phyloP scores from a whole-genome alignment of 2,113 vertebrate species.

The Tyrannus savana region DNA sequence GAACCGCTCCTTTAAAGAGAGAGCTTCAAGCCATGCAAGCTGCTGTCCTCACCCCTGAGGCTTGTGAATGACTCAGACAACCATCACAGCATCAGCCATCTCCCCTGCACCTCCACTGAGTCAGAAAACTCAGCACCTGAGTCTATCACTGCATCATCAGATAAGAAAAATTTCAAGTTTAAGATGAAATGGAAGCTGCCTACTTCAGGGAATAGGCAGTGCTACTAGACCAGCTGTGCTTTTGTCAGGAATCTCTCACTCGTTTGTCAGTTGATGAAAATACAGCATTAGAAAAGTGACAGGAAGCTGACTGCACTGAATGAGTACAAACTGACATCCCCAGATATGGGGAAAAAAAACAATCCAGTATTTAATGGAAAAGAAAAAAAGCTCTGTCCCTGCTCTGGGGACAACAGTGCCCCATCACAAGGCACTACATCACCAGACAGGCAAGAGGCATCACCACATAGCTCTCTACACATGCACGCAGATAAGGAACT shows the following conservation, averaged over 20 bases:
- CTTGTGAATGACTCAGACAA: neutral
- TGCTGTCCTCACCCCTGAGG: neutral
- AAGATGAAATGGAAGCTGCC: neutral
- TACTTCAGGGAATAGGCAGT: neutral
- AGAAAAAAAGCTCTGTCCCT: neutral
- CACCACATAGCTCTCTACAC: neutral
- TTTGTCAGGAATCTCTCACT: neutral
- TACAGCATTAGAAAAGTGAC: neutral
- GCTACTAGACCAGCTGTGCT: neutral
- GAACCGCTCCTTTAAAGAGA: neutral
- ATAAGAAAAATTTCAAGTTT: neutral
- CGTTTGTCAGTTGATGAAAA: neutral
- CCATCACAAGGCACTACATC: neutral
- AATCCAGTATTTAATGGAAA: neutral
- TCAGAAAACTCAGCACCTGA: neutral
- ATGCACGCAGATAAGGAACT: neutral
- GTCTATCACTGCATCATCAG: neutral
- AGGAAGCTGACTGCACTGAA: neutral
- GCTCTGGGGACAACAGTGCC: neutral
- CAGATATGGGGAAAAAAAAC: fast-evolving
- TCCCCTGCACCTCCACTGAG: neutral
- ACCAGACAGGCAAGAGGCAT: neutral
- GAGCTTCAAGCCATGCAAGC: neutral
- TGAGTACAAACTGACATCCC: neutral
- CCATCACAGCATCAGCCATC: neutral